Conservation (phyloP, 2,113 vertebrate genomes). For the Theropithecus gelada region DNA sequence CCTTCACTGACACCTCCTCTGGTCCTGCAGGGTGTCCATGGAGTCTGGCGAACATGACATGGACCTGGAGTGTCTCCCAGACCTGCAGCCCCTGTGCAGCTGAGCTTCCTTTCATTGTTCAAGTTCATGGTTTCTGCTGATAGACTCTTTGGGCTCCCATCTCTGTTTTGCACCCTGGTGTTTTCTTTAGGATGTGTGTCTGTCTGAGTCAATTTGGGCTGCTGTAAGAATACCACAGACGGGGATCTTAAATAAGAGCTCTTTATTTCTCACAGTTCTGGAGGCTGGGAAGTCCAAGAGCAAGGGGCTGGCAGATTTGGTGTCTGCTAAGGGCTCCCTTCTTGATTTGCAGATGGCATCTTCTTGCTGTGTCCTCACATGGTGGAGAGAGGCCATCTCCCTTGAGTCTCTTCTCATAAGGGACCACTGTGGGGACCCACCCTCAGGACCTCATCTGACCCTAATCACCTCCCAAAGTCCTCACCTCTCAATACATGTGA, state of each 20-base stretch:
- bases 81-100: rapidly evolving
- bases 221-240: neutral
- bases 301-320: neutral
- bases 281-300: neutral
- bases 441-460: neutral
- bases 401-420: neutral
- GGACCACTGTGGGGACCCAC: neutral
- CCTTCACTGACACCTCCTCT: neutral
- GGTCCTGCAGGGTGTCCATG: neutral
- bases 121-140: rapidly evolving
- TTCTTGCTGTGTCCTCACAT: neutral
- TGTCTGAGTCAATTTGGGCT: neutral
- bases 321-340: neutral
- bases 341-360: neutral
- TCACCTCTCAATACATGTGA: neutral
- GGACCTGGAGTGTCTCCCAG: neutral
- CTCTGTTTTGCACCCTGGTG: rapidly evolving
- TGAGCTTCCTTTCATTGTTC: rapidly evolving
- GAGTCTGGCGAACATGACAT: neutral
- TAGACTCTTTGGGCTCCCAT: neutral
- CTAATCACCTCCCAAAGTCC: neutral
- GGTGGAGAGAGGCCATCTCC: neutral
- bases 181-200: too few species aligned
- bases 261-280: neutral
- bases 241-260: neutral